Evolutionary conservation across 2,888 invertebrate genomes (phyloP).

Genomic region (Cephus nigrinus): DNA sequence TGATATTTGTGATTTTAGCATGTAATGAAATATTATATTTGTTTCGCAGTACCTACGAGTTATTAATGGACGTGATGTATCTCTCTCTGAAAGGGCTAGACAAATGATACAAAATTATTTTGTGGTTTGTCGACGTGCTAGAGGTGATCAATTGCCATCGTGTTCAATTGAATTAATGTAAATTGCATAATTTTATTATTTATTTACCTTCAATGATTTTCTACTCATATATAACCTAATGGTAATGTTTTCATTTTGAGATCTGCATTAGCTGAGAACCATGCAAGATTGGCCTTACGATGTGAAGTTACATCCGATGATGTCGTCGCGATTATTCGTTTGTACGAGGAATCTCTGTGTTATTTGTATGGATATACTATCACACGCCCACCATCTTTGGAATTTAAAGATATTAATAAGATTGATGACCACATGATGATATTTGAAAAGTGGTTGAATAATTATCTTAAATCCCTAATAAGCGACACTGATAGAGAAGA

Average conservation of each 20-base stretch:
- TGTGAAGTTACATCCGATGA: conserved; percentile 44
- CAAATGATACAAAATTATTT: conserved; percentile 66
- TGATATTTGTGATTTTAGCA: not conserved
- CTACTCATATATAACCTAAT: not conserved
- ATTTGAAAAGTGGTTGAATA: conserved; percentile 25
- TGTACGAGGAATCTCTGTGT: conserved; percentile 42
- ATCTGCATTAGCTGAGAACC: conserved; percentile 47
- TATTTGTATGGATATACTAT: conserved; percentile 21
- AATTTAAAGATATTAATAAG: not conserved
- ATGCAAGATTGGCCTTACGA: conserved; percentile 49
- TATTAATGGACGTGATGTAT: conserved; percentile 36
- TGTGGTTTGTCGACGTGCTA: conserved; percentile 61
- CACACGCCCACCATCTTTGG: conserved; percentile 12
- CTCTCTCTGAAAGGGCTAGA: conserved; percentile 52
- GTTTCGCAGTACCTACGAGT: conserved; percentile 4
- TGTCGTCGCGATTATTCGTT: conserved; percentile 45
- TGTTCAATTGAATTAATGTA: conserved; percentile 52
- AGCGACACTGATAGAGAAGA: not conserved
- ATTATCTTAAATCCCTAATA: conserved; percentile 8
- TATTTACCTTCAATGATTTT: not conserved
- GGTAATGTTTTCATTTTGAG: conserved; percentile 31
- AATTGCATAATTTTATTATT: conserved; percentile 28
- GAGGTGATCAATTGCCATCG: conserved; percentile 58
- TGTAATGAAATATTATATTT: not conserved
- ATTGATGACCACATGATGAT: conserved; percentile 19